Conservation (phyloP, 1,140 invertebrate genomes). For the Lasaia peninsularis region DNA sequence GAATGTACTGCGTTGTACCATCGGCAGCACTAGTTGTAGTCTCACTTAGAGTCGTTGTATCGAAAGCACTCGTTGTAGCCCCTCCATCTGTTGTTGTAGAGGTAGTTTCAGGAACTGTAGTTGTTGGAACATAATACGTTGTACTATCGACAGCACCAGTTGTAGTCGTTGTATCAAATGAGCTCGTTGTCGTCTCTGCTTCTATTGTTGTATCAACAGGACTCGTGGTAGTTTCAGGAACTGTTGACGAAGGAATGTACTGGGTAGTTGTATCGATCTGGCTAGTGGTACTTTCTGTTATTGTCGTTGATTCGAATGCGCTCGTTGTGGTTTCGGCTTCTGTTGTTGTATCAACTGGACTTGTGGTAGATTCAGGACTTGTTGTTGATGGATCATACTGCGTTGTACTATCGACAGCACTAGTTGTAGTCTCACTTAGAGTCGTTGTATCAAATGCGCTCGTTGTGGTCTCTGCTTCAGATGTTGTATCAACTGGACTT, state of each 20-base stretch:
- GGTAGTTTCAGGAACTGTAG: not conserved
- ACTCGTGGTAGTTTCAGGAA: not conserved
- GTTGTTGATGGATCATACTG: not conserved
- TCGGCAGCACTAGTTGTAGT: not conserved
- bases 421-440: slow-evolving; percentile 5
- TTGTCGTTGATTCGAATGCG: not conserved
- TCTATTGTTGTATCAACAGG: slow-evolving; percentile 11
- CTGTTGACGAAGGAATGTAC: too few species aligned
- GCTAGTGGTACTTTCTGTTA: not conserved
- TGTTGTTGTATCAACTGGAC: not conserved
- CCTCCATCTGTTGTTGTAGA: not conserved
- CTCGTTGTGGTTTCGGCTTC: not conserved
- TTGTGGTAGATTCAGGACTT: not conserved
- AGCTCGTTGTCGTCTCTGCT: slow-evolving; percentile 4
- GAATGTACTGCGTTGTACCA: not conserved
- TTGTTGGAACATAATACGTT: not conserved
- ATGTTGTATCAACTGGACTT: slow-evolving; percentile 1
- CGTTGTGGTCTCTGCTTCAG: slow-evolving; percentile 9
- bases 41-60: not conserved
- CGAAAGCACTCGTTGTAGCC: not conserved
- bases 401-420: not conserved
- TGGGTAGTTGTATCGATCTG: not conserved
- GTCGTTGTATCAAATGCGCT: not conserved
- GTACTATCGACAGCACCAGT: not conserved
- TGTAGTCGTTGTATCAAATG: not conserved